Conservation (phyloP, 2,888 invertebrate genomes). For the Xestia c-nigrum region DNA sequence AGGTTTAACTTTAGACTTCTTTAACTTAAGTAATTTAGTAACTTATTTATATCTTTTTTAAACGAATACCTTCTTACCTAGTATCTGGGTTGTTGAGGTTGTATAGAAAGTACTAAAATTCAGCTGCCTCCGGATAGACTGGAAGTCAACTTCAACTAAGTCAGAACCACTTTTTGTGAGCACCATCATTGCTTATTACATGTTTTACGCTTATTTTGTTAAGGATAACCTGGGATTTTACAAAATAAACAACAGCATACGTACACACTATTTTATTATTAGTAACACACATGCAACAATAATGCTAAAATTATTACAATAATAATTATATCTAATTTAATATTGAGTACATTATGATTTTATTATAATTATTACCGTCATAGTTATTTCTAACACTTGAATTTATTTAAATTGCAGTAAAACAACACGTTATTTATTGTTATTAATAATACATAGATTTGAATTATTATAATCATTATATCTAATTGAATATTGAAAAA, state of each 20-base stretch:
- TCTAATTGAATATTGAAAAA: not conserved
- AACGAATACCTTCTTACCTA: too few relatives aligned
- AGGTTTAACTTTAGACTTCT: too few relatives aligned
- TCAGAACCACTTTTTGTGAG: not conserved
- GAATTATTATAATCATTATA: not conserved
- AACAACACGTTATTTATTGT: not conserved
- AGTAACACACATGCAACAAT: too few relatives aligned
- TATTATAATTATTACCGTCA: too few relatives aligned
- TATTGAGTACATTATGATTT: too few relatives aligned
- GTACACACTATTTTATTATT: too few relatives aligned
- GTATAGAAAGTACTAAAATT: not conserved
- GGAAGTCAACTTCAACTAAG: not conserved
- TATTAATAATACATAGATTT: not conserved
- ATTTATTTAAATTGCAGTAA: conserved; percentile 13
- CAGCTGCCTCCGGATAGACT: not conserved
- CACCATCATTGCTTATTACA: not conserved
- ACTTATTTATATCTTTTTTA: too few relatives aligned
- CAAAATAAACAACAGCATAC: conserved; percentile 22
- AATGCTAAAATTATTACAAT: too few relatives aligned
- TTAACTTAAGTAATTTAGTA: not conserved
- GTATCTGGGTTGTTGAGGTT: too few relatives aligned
- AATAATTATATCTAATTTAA: too few relatives aligned
- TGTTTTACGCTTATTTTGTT: too few relatives aligned
- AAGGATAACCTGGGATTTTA: not conserved
- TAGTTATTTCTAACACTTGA: too few relatives aligned